A percentile compares a stretch with the other conserved stretches of the same genome.
Evolutionary conservation across 2,888 invertebrate species (phyloP).

Genomic region (Reticulitermes lucifugus): DNA sequence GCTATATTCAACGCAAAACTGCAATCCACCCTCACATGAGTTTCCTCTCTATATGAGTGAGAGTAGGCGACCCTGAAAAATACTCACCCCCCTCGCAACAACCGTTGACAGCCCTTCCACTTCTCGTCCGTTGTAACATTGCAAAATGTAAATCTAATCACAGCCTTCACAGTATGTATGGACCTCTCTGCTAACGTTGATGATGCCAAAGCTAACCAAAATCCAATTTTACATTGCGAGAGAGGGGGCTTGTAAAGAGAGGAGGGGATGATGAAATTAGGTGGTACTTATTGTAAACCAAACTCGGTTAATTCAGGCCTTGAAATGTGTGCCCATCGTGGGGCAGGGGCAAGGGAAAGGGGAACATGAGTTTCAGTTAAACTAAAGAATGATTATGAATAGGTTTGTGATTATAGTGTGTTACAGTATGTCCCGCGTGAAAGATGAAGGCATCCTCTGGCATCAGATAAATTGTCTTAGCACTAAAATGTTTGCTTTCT

Average conservation of each 20-base stretch:
- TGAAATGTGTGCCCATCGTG: conserved; percentile 31
- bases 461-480: no score
- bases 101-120: conserved; percentile 31
- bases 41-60: background rate
- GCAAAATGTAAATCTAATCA: conserved; percentile 55
- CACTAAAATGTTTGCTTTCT: no score
- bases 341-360: background rate
- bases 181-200: conserved; percentile 31
- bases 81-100: conserved; percentile 38
- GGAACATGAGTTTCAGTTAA: background rate
- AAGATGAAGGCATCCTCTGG: no score
- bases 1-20: background rate
- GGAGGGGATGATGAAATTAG: conserved; percentile 65
- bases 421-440: background rate
- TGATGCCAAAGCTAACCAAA: conserved; percentile 56
- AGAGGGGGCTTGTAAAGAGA: conserved; percentile 57
- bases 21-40: conserved; percentile 18
- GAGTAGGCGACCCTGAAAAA: conserved; percentile 50
- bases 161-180: conserved; percentile 31
- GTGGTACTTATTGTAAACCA: conserved; percentile 68
- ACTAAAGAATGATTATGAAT: conserved; percentile 14
- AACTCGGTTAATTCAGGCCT: conserved; percentile 64
- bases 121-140: conserved; percentile 38
- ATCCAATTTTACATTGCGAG: conserved; percentile 64
- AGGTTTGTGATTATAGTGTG: conserved; percentile 18